Evolutionary conservation across 2,113 vertebrate species (phyloP), one percentile per base, ranked within the genome.

Genomic region (Callithrix jacchus): DNA sequence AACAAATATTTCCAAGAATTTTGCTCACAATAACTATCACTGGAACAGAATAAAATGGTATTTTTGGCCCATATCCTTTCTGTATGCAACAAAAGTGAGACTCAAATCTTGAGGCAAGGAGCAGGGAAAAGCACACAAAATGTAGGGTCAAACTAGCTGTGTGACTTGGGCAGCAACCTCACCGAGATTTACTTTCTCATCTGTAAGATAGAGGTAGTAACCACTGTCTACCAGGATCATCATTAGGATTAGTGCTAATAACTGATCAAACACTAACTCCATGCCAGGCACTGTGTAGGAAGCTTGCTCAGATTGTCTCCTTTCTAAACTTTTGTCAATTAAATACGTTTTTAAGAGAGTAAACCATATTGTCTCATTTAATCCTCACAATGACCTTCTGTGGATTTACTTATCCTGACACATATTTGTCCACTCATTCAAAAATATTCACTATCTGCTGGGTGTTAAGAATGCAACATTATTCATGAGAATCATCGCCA

Each of bases 1-100:
- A 96, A 89, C 49, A 70, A 96, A 87, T 42, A 76, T 91, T 79
- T 89, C 84, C 87, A 91, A 76, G 82, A 79, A 93, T 91, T 91
- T 83, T 27, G 61, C 37, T 73, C 37, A 52, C 9, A n/a, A 27
- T 79, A 73, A 66, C 30, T 71, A 23, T 66, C 71, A 47, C 13
- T 82, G n/a, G 42, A 92, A 89, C 64, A 61, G 37, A 93, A 81
- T 89, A n/a, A 89, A 89, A 73, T n/a, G 40, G 17, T 49, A 77
- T 56, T 95, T 79, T 81, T 71, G 25, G 47, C 30, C 58, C 71
- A 58, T 90, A 35, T 70, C 47, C 58, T 96, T 97, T 82, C 82
- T 91, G 52, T 17, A 73, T 14, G 35, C 40, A 85, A 45, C 3
- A 45, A 42, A 90, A 81, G 56, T 45, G 47, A 92, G 64, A 66